Base-by-base conservation (phyloP, 2,113 vertebrate genomes). In the Procavia capensis region DNA sequence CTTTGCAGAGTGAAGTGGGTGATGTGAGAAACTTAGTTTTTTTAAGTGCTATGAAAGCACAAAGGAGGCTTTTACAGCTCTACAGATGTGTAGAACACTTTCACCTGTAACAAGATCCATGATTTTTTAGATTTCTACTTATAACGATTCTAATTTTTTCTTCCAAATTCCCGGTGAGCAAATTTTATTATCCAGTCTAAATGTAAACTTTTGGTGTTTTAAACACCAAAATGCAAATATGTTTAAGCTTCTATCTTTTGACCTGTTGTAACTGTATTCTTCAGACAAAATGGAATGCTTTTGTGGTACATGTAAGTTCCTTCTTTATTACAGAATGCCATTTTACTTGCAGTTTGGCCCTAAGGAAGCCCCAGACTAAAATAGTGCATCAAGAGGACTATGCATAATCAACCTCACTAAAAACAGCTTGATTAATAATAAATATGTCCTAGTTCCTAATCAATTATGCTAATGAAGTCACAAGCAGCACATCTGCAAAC, bases 381-480 rank as follows among this genome's bases (percentile, higher is more conserved):
- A 97, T 97, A 95, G 95, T 93, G 79, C 90, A 96, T 93, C 93
- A 96, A 95, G 88, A 93, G 85, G 94, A 78, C 66, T 82, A 91
- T 50, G 94, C 76, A 94, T 93, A 97, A 97, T 97, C 95, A 97
- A 74, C 66, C 68, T 95, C 81, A 90, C 87, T 95, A 95, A 97
- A 97, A 97, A 96, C 96, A 97, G 84, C 95, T 96, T 98, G 97
- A 97, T 98, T 97, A 97, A 98, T 97, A 94, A 96, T 97, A 96
- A 97, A 97, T 96, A 96, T 94, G 96, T 96, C 97, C 96, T 97
- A 86, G 93, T 43, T 96, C 66, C 95, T 97, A 96, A 97, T 98
- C 96, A 96, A 94, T 98, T 97, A 97, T 96, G 94, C 78, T 96
- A 97, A 97, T 96, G 84, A 85, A 94, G 64, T 90, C 16, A 0